Percentiles rank a stretch among this genome's conserved stretches.
phyloP scores from a whole-genome alignment of 2,797 vertebrate genomes.

The Cynodonichthys magdalenae region DNA sequence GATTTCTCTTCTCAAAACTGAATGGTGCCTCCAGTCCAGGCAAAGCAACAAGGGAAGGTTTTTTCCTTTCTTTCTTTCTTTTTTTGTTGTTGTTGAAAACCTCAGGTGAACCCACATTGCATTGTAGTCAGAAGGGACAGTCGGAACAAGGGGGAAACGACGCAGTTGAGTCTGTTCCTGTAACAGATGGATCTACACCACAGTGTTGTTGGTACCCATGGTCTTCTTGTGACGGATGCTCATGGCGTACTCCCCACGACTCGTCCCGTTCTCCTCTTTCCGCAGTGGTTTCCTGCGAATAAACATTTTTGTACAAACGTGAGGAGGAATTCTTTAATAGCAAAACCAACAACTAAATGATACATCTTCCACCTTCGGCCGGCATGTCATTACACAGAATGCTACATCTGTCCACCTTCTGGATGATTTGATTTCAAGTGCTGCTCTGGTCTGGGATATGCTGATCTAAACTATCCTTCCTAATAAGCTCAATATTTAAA shows the following conservation, averaged over 20 bases:
- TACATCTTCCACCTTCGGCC: constrained; percentile 16
- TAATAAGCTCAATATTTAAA: constrained; percentile 74
- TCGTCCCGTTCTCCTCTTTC: constrained; percentile 94
- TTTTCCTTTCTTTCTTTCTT: constrained; percentile 39
- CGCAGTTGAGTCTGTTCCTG: constrained; percentile 45
- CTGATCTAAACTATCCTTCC: constrained; percentile 61
- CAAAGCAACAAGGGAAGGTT: constrained; percentile 62
- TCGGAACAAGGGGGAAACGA: constrained; percentile 38
- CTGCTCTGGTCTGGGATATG: constrained; percentile 48
- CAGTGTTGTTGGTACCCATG: constrained; percentile 86
- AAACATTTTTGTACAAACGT: constrained; percentile 50
- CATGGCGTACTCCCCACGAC: constrained; percentile 93
- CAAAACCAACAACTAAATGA: constrained; percentile 18
- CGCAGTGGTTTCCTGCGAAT: constrained; percentile 92
- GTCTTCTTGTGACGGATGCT: constrained; percentile 91
- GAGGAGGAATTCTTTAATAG: constrained; percentile 30
- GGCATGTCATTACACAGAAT: constrained; percentile 62
- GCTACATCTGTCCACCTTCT: constrained; percentile 64
- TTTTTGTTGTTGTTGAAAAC: constrained; percentile 36
- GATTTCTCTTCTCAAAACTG: constrained; percentile 47
- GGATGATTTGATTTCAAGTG: constrained; percentile 67
- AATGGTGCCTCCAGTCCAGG: constrained; percentile 61
- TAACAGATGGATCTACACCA: constrained; percentile 79
- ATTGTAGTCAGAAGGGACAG: constrained; percentile 55
- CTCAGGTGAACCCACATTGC: constrained; percentile 51